Evolutionary conservation across 2,113 vertebrate genomes (phyloP).

Genomic region (Fregata magnificens): DNA sequence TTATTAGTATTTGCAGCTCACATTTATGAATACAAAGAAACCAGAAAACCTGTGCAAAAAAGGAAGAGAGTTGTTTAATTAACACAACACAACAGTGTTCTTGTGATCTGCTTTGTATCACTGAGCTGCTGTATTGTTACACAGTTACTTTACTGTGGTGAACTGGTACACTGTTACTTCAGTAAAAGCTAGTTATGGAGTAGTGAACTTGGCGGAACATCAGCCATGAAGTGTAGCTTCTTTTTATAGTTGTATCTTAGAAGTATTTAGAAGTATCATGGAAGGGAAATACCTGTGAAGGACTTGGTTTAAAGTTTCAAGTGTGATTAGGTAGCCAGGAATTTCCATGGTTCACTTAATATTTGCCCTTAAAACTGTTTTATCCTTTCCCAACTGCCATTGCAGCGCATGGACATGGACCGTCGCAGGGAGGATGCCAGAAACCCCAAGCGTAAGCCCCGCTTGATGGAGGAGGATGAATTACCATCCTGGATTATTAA

Average conservation of each 20-base stretch:
- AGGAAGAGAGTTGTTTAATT: not conserved
- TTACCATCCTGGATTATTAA: conserved; percentile 94
- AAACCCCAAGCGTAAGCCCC: conserved; percentile 89
- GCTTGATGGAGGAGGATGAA: conserved; percentile 93
- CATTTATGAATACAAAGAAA: not conserved
- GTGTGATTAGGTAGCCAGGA: not conserved
- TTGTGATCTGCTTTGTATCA: not conserved
- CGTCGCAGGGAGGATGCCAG: conserved; percentile 89
- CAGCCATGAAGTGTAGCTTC: not conserved
- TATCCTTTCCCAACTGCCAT: not conserved
- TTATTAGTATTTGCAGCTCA: not conserved
- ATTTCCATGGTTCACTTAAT: not conserved
- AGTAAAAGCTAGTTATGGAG: not conserved
- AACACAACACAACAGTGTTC: not conserved
- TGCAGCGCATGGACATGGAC: conserved; percentile 91
- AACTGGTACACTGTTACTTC: not conserved
- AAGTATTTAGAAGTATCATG: not conserved
- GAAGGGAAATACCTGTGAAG: not conserved
- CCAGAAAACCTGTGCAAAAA: not conserved
- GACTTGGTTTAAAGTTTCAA: not conserved
- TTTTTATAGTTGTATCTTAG: not conserved
- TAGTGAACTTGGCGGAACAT: not conserved
- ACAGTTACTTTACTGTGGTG: too few relatives aligned
- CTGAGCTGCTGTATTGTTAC: not conserved
- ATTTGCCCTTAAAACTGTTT: not conserved